Conservation (phyloP, 2,113 vertebrate genomes). For the Myodes glareolus region DNA sequence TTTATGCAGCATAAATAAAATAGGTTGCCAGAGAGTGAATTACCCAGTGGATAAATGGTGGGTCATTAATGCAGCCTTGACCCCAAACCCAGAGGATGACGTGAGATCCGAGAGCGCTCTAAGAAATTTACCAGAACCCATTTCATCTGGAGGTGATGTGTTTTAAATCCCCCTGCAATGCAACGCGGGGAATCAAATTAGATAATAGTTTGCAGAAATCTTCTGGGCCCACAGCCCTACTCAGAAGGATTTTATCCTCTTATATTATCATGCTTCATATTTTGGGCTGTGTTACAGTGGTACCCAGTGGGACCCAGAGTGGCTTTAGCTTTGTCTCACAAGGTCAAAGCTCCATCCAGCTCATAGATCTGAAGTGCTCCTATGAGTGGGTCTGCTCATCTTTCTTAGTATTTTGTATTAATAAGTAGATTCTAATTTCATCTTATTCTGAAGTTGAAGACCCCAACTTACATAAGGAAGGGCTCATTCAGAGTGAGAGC, state of each 20-base stretch:
- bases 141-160: conserved; percentile 81
- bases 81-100: conserved; percentile 80
- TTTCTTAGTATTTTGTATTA: neutral
- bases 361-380: neutral
- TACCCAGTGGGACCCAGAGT: neutral
- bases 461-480: neutral
- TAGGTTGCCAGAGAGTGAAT: conserved; percentile 79
- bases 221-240: conserved; percentile 59
- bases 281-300: neutral
- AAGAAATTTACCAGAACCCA: conserved; percentile 88
- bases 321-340: neutral
- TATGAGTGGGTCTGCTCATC: neutral
- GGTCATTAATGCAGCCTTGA: conserved; percentile 84
- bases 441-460: neutral
- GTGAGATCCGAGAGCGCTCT: conserved; percentile 81
- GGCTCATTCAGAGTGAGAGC: neutral
- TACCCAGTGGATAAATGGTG: conserved; percentile 76
- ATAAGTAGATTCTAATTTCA: neutral
- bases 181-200: conserved; percentile 84
- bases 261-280: neutral
- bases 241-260: conserved; percentile 63
- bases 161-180: conserved; percentile 85
- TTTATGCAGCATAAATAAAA: conserved; percentile 81
- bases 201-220: conserved; percentile 87
- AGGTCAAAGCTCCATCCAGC: neutral